phyloP scores from a whole-genome alignment of 1,140 invertebrate species.

The Zophobas morio region DNA sequence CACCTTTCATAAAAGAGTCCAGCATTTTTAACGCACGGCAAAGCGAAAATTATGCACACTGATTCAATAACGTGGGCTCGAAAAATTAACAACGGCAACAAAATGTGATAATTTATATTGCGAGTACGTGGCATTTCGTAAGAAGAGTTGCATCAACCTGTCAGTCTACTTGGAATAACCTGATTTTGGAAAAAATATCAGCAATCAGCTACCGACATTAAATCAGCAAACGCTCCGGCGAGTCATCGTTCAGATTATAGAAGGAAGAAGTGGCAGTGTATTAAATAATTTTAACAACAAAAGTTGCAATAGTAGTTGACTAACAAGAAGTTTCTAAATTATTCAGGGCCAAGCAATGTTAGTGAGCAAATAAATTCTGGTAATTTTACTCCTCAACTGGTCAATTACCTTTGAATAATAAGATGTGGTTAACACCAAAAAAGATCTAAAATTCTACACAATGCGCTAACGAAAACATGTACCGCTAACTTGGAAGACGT shows the following conservation, averaged over 20 bases:
- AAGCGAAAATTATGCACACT: conserved; percentile 25
- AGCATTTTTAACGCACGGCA: conserved; percentile 41
- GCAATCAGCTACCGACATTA: too few species aligned
- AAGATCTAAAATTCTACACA: too few species aligned
- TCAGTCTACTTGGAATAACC: conserved; percentile 4
- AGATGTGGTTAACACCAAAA: neutral
- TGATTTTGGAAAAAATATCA: neutral
- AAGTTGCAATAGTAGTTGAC: neutral
- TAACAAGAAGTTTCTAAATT: conserved; percentile 6
- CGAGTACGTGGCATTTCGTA: conserved; percentile 1
- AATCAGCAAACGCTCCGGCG: too few species aligned
- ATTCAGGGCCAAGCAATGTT: neutral
- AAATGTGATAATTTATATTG: conserved; percentile 4
- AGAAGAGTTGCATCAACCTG: conserved; percentile 10
- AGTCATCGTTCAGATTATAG: too few species aligned
- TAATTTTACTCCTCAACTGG: neutral
- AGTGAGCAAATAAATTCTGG: neutral
- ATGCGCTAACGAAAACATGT: too few species aligned
- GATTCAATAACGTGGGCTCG: neutral
- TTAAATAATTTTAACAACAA: neutral
- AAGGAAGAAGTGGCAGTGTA: neutral
- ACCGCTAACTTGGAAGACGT: too few species aligned
- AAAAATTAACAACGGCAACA: neutral
- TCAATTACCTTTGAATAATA: conserved; percentile 3
- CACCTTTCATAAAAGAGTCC: conserved; percentile 47